Evolutionary conservation across 2,888 invertebrate species (phyloP).

Genomic region (Hypolimnas misippus): DNA sequence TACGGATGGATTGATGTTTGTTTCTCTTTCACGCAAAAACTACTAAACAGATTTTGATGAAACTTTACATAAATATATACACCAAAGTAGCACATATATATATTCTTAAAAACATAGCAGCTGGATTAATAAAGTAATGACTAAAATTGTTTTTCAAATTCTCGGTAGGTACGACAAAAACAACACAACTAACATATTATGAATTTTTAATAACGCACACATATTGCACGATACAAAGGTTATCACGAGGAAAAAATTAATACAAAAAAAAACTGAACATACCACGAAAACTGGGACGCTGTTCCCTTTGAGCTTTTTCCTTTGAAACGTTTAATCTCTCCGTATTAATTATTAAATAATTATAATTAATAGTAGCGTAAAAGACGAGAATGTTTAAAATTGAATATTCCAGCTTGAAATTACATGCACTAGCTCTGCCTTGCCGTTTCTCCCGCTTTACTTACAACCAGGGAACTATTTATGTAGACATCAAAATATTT

Average conservation of each 20-base stretch:
- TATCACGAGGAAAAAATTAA: background rate
- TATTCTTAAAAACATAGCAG: too few species aligned
- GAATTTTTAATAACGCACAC: conserved; percentile 8
- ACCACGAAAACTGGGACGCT: conserved; percentile 7
- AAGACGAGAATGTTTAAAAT: background rate
- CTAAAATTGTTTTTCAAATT: background rate
- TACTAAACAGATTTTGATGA: too few species aligned
- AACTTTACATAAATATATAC: too few species aligned
- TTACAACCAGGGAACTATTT: too few species aligned
- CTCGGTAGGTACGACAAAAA: background rate
- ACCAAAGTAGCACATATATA: too few species aligned
- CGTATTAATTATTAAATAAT: background rate
- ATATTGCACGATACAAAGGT: conserved; percentile 4
- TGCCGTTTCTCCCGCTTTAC: too few species aligned
- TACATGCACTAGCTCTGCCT: background rate
- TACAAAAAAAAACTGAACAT: conserved; percentile 2
- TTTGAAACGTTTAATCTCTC: background rate
- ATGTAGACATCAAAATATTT: too few species aligned
- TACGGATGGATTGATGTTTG: too few species aligned
- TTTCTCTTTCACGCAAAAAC: too few species aligned
- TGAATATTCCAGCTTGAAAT: background rate
- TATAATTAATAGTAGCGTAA: background rate
- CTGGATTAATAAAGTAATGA: too few species aligned
- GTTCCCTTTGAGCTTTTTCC: conserved; percentile 11
- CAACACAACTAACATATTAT: background rate